A percentile compares a stretch with the other conserved stretches of the same genome.
These are phyloP conservation scores for Pelvicachromis taeniatus DNA, from an alignment of 2,113 vertebrate species.

Conservation along the genomic window DNA sequence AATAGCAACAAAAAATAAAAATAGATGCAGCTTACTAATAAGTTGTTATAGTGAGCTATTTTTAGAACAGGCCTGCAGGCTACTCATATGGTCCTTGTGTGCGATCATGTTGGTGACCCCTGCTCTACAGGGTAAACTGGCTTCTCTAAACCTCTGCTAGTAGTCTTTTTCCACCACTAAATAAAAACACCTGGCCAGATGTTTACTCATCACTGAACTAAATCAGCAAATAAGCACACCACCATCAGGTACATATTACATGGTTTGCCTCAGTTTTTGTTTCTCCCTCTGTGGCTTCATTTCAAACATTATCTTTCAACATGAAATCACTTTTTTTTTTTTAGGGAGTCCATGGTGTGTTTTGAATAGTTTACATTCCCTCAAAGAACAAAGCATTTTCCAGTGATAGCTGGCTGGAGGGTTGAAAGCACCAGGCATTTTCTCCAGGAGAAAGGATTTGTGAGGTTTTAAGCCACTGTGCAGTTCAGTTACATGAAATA, in stretches of 20 bases:
- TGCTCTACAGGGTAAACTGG: neutral
- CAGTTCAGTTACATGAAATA: conserved; percentile 36
- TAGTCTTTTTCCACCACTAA: neutral
- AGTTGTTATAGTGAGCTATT: too few relatives aligned
- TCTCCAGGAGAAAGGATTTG: neutral
- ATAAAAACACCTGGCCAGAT: neutral
- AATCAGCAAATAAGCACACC: neutral
- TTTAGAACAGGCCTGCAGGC: too few relatives aligned
- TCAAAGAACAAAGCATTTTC: neutral
- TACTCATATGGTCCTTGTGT: too few relatives aligned
- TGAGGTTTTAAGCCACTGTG: neutral
- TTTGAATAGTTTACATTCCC: neutral
- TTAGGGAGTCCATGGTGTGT: neutral
- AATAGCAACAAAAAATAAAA: too few relatives aligned
- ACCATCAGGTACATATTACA: conserved; percentile 13
- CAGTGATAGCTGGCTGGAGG: neutral
- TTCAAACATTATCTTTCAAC: neutral
- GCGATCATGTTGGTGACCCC: too few relatives aligned
- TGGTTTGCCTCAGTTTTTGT: neutral
- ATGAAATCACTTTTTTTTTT: neutral
- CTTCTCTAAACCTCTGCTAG: neutral
- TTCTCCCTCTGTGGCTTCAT: neutral
- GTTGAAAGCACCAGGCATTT: neutral
- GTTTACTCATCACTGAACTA: neutral
- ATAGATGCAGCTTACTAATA: too few relatives aligned